These are phyloP conservation scores for Chymomyza caudatula DNA, from an alignment of 2,888 invertebrate species.

Conservation along the genomic window DNA sequence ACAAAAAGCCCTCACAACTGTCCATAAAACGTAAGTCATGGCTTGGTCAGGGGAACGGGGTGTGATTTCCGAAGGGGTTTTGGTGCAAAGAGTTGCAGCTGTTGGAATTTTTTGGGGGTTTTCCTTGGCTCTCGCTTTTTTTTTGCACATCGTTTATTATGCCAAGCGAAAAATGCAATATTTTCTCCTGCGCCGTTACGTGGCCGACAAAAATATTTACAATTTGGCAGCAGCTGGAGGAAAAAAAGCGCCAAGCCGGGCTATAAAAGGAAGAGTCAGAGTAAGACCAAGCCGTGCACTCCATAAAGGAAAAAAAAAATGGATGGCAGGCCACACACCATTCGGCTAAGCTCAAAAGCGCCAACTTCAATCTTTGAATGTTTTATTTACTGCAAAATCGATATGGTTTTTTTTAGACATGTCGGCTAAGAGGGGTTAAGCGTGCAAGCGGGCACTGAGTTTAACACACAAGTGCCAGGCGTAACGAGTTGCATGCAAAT, in stretches of 20 bases:
- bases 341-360: constrained; percentile 71
- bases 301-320: constrained; percentile 53
- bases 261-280: constrained; percentile 63
- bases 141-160: constrained; percentile 77
- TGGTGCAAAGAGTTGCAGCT: constrained; percentile 42
- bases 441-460: constrained; percentile 38
- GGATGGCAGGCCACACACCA: constrained; percentile 60
- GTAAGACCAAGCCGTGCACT: constrained; percentile 36
- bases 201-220: constrained; percentile 70
- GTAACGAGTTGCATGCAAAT: constrained; percentile 73
- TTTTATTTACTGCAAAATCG: constrained; percentile 71
- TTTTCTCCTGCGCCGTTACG: constrained; percentile 68
- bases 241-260: constrained; percentile 52
- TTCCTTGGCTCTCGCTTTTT: constrained; percentile 49
- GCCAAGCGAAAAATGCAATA: constrained; percentile 72
- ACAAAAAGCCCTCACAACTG: not conserved
- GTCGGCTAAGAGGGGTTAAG: constrained; percentile 14
- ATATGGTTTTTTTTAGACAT: constrained; percentile 54
- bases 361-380: constrained; percentile 71
- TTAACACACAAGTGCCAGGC: constrained; percentile 70
- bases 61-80: constrained; percentile 4
- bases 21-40: constrained; percentile 13
- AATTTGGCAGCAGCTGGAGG: constrained; percentile 53
- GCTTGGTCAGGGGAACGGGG: constrained; percentile 13
- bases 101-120: constrained; percentile 37